Evolutionary conservation across 2,113 vertebrate species (phyloP).

Genomic region (Ceyx melanurus): DNA sequence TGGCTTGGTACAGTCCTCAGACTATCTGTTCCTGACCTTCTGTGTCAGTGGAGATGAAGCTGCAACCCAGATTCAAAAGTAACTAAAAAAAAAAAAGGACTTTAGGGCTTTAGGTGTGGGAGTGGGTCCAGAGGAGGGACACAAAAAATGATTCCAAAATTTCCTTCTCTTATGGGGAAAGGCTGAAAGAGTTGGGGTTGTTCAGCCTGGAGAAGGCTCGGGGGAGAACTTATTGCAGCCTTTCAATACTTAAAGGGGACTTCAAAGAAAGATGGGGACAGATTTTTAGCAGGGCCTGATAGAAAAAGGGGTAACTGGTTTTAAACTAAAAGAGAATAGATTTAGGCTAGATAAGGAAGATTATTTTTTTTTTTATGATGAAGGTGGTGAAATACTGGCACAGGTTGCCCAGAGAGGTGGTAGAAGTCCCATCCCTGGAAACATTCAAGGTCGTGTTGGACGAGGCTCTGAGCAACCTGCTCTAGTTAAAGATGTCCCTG

Average conservation of each 20-base stretch:
- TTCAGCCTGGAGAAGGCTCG: too few relatives aligned
- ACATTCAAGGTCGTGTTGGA: neutral
- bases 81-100: neutral
- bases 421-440: neutral
- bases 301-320: neutral
- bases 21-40: too few relatives aligned
- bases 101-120: neutral
- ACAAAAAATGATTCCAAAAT: too few relatives aligned
- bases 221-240: too few relatives aligned
- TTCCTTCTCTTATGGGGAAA: too few relatives aligned
- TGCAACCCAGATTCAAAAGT: too few relatives aligned
- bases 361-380: too few relatives aligned
- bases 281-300: neutral
- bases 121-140: too few relatives aligned
- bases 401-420: neutral
- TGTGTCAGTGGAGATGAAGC: too few relatives aligned
- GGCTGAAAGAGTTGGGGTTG: too few relatives aligned
- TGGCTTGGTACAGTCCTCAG: neutral
- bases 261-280: too few relatives aligned
- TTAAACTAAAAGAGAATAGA: neutral
- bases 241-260: too few relatives aligned
- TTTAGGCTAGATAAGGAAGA: neutral
- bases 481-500: neutral
- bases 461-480: neutral
- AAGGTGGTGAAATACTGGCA: neutral